phyloP scores from a whole-genome alignment of 1,140 invertebrate genomes.

The Pollicipes pollicipes region DNA sequence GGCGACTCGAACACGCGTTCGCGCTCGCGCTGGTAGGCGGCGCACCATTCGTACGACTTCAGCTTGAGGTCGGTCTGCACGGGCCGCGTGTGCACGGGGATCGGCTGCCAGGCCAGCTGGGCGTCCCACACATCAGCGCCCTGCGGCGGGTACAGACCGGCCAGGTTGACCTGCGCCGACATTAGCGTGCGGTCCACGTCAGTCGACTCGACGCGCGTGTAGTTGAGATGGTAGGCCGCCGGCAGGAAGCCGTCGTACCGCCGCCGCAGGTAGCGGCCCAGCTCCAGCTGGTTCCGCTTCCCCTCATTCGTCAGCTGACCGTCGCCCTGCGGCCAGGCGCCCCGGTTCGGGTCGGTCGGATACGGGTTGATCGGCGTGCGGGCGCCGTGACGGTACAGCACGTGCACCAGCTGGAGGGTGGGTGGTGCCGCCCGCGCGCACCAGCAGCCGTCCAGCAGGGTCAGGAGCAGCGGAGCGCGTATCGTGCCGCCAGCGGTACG shows the following conservation, averaged over 20 bases:
- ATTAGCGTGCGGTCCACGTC: too few relatives aligned
- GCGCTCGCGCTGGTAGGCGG: slow-evolving; percentile 5
- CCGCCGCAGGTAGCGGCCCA: slow-evolving; percentile 10
- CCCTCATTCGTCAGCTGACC: slow-evolving; percentile 53
- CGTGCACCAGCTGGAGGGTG: too few relatives aligned
- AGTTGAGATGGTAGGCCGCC: slow-evolving; percentile 8
- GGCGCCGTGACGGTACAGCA: slow-evolving; percentile 62
- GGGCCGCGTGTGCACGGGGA: slow-evolving; percentile 12
- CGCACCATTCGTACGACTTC: slow-evolving; percentile 4
- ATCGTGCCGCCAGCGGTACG: too few relatives aligned
- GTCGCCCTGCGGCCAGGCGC: slow-evolving; percentile 47
- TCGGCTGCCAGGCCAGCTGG: too few relatives aligned
- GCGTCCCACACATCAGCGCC: too few relatives aligned
- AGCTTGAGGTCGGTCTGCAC: slow-evolving; percentile 14
- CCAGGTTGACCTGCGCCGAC: too few relatives aligned
- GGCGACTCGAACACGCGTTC: slow-evolving; percentile 3
- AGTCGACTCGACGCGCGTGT: slow-evolving; percentile 26
- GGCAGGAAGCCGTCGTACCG: slow-evolving; percentile 8
- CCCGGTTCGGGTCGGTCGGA: slow-evolving; percentile 46
- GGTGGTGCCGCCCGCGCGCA: too few relatives aligned
- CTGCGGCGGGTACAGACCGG: too few relatives aligned
- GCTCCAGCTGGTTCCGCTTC: slow-evolving; percentile 11
- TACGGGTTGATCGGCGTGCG: slow-evolving; percentile 46
- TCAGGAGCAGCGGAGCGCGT: too few relatives aligned
- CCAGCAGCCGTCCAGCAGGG: too few relatives aligned